Base-by-base conservation (phyloP, 2,888 invertebrate genomes). In the Cephus runcator region DNA sequence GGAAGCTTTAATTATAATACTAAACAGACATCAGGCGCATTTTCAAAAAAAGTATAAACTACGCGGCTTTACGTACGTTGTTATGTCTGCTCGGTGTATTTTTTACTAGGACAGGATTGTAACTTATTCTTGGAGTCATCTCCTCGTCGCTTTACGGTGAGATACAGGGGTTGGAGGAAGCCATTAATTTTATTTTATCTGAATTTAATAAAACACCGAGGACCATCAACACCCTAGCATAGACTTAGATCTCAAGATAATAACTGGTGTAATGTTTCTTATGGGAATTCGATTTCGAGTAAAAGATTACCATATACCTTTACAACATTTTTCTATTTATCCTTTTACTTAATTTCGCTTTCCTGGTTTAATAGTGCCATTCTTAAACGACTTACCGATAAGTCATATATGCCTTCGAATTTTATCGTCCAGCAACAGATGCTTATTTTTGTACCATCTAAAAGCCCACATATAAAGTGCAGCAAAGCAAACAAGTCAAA, bases 171-270 rank as follows among this genome's bases (percentile, higher is more conserved):
- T 9, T 30, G 30, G 23, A 73, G 76, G 78, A 76, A 69, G 76
- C 73, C 79, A 40, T 79, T 79, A 76, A 79, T 79, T 74, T 73
- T 33, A 11, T 76, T 76, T 76, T 79, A 79, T 79, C 79, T 74
- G 79, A 76, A 79, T 76, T 79, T 76, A 79, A 79, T 79, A 76
- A 79, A 79, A 76, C 76, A 76, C 73, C 73, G n/a, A 30, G 56
- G 15, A 68, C 23, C 12, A 36, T 35, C 73, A 74, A 69, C 76
- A 15, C 76, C 34, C 73, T 31, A 30, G 56, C 30, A 30, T 30
- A 12, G 73, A 36, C 34, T 33, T 74, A 74, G 76, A 76, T 76
- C 73, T 74, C 71, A 31, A 77, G 76, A 77, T 77, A 34, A 69
- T 40, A 35, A 33, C 40, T 30, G 31, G 40, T 73, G 15, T 71